Percentiles rank a stretch among this genome's conserved stretches.
Conservation (phyloP, 2,888 invertebrate genomes). For the Tanytarsus gracilentus region DNA sequence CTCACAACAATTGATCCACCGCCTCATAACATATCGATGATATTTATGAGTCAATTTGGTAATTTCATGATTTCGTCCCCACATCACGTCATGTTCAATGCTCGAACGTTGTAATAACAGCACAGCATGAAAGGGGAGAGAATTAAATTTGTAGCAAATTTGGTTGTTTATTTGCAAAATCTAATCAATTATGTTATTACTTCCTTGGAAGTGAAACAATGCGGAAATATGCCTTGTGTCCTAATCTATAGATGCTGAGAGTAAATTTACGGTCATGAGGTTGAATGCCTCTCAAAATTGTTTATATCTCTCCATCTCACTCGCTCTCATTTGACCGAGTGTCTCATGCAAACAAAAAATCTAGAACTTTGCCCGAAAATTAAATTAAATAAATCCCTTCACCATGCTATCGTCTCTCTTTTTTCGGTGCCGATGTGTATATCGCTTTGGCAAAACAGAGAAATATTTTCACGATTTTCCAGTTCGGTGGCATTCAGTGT, state of each 20-base stretch:
- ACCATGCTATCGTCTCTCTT: not conserved
- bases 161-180: not conserved
- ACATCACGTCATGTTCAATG: too few relatives aligned
- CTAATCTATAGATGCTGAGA: constrained; percentile 17
- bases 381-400: constrained; percentile 22
- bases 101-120: too few relatives aligned
- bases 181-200: constrained; percentile 26
- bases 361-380: constrained; percentile 22
- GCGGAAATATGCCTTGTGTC: constrained; percentile 25
- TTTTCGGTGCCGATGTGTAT: not conserved
- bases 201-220: constrained; percentile 22
- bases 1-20: too few relatives aligned
- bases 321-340: not conserved
- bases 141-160: not conserved
- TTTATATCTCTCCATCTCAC: constrained; percentile 5
- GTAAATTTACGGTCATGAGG: constrained; percentile 23
- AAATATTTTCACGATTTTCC: constrained; percentile 27
- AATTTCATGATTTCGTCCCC: too few relatives aligned
- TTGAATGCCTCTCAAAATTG: constrained; percentile 26
- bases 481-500: constrained; percentile 18
- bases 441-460: constrained; percentile 14
- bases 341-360: not conserved
- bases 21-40: too few relatives aligned
- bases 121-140: not conserved
- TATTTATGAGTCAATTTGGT: constrained; percentile 13